Base-by-base conservation (phyloP, 2,888 invertebrate genomes). In the Tubulanus polymorphus region DNA sequence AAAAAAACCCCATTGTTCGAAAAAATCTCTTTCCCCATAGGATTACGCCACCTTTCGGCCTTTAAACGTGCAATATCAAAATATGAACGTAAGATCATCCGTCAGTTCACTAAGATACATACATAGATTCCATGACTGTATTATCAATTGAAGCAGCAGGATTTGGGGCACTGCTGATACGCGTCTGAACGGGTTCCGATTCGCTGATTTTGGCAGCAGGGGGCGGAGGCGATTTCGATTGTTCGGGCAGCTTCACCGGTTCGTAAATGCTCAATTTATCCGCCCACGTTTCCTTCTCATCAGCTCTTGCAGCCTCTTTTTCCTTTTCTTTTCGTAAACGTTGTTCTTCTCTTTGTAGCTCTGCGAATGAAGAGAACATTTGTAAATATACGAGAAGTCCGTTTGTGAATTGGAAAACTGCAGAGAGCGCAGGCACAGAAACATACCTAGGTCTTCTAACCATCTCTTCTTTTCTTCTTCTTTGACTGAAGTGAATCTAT, bases 291-390 rank as follows among this genome's bases (percentile, higher is more conserved):
- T 48, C 26, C 25, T 23, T n/a, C 3, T 6, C 48, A 20, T 27
- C 54, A 45, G n/a, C 32, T 37, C 8, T 26, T 35, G 10, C 28
- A 29, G 23, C 47, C 23, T 63, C 66, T 29, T 52, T 60, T 37
- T 67, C 64, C 48, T 57, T 59, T 46, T 61, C 50, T 49, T 71
- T 70, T 53, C 62, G 63, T 28, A 65, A 48, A 37, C 74, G 67
- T 56, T 79, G 75, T 54, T 79, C 79, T 63, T 79, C 78, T 54
- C 74, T 68, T 63, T 79, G 79, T 51, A 62, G 65, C 41, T 70
- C 71, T 71, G 54, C 26, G 35, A 48, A 32, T 37, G 30, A 25
- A 12, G 18, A 48, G 6, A 18, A 23, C 10, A 26, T 12, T 26
- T n/a, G n/a, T n/a, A n/a, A n/a, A n/a, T n/a, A n/a, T n/a, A n/a